Evolutionary conservation across 2,888 invertebrate genomes (phyloP).

Genomic region (Perithous albicinctus): DNA sequence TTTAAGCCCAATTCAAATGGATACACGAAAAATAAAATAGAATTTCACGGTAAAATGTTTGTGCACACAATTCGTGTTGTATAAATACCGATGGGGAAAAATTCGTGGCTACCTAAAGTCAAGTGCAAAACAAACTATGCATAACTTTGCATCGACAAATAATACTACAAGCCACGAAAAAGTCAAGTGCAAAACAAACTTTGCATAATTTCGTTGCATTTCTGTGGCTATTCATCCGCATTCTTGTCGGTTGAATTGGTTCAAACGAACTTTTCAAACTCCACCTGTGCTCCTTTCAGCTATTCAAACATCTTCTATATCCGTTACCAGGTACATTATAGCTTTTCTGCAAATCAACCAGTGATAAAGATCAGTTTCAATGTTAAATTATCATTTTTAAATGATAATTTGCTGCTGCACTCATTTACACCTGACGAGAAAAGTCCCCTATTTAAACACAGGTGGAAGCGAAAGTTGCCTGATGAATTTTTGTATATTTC

Average conservation of each 20-base stretch:
- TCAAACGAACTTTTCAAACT: slow-evolving; percentile 16
- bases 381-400: too few species aligned
- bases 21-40: not conserved
- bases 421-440: too few species aligned
- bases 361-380: not conserved
- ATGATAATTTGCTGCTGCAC: too few species aligned
- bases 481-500: too few species aligned
- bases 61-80: not conserved
- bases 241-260: not conserved
- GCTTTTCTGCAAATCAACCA: not conserved
- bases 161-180: not conserved
- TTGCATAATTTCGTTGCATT: slow-evolving; percentile 21
- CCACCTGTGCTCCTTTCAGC: not conserved
- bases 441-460: too few species aligned
- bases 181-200: slow-evolving; percentile 25
- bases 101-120: not conserved
- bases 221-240: slow-evolving; percentile 1
- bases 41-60: slow-evolving; percentile 19
- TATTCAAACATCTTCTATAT: not conserved
- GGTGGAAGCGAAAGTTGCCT: too few species aligned
- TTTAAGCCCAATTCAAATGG: not conserved
- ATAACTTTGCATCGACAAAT: not conserved
- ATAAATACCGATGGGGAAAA: not conserved
- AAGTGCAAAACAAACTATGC: slow-evolving; percentile 1
- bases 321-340: not conserved